Evolutionary conservation across 2,113 vertebrate genomes (phyloP).

Genomic region (Cephalopterus ornatus): DNA sequence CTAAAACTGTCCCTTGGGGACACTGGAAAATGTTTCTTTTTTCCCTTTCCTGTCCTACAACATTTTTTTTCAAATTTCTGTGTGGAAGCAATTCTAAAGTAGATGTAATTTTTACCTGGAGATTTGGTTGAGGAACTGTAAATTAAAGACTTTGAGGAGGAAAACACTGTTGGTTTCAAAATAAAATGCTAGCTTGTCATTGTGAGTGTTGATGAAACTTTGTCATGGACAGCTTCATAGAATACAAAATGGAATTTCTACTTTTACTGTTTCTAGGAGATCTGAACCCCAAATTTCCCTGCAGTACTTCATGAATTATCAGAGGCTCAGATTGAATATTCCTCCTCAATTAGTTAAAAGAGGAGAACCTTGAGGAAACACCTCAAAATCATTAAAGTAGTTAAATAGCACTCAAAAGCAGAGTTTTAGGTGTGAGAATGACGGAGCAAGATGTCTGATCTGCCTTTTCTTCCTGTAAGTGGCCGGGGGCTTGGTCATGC

Average conservation of each 20-base stretch:
- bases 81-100: constrained; percentile 38
- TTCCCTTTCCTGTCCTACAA: constrained; percentile 45
- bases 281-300: neutral
- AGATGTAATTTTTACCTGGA: neutral
- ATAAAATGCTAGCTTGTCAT: neutral
- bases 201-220: neutral
- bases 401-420: neutral
- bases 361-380: neutral
- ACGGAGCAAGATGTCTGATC: neutral
- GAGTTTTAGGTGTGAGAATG: neutral
- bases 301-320: neutral
- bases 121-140: neutral
- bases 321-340: neutral
- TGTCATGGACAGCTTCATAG: neutral
- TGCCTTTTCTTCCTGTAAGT: neutral
- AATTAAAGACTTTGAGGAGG: neutral
- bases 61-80: neutral
- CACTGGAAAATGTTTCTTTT: constrained; percentile 34
- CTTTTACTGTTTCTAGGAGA: neutral
- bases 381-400: neutral
- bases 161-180: neutral
- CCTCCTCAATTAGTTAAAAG: neutral
- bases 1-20: constrained; percentile 15
- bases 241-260: neutral
- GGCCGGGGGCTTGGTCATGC: rapidly evolving